Percentiles rank a stretch among this genome's conserved stretches.
These are phyloP conservation scores for Deroptyus accipitrinus DNA, from an alignment of 2,113 vertebrate genomes.

Conservation along the genomic window DNA sequence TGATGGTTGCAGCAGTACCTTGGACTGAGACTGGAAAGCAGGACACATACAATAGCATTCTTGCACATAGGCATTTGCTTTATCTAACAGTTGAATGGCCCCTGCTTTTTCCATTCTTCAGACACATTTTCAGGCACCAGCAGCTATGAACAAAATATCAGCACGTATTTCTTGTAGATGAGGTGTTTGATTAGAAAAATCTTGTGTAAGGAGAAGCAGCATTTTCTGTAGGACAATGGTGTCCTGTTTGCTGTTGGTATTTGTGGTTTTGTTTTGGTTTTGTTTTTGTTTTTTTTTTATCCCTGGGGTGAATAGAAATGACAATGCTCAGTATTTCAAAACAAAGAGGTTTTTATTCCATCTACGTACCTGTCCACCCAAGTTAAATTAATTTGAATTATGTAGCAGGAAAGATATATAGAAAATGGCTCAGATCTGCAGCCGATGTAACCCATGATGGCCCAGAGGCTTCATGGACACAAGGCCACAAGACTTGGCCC, in stretches of 20 bases:
- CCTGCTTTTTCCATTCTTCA: background rate
- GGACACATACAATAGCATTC: background rate
- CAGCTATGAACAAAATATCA: background rate
- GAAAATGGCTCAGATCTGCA: background rate
- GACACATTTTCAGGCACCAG: background rate
- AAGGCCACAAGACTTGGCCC: background rate
- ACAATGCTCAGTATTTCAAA: background rate
- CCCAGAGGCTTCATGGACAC: background rate
- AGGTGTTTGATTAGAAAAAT: background rate
- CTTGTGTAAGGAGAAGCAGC: background rate
- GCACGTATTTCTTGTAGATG: background rate
- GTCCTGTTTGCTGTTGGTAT: background rate
- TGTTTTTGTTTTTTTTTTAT: background rate
- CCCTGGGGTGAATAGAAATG: background rate
- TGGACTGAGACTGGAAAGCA: background rate
- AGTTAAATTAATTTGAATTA: background rate
- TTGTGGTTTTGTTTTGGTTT: background rate
- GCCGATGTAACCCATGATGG: fast-evolving
- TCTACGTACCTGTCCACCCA: background rate
- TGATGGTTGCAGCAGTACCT: background rate
- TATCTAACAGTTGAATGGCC: background rate
- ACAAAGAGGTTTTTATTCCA: background rate
- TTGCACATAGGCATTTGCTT: background rate
- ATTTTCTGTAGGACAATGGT: background rate
- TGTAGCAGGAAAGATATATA: background rate